These are phyloP conservation scores for Limanda limanda DNA, from an alignment of 2,113 vertebrate species.

Conservation along the genomic window DNA sequence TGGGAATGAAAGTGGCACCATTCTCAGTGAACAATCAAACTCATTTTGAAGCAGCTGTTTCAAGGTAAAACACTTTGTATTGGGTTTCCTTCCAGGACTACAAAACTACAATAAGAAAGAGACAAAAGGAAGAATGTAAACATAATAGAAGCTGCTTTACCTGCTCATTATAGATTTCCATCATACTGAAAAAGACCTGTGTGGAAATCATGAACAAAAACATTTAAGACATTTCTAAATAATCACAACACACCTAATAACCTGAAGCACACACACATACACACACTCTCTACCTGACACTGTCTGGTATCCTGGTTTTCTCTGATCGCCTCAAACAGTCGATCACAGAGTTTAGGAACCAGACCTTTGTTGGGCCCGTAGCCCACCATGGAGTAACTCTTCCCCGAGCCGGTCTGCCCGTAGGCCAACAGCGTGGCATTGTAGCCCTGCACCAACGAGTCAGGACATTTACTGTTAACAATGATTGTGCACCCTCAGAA, in stretches of 20 bases:
- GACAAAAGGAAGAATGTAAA: no score
- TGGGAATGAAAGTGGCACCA: no score
- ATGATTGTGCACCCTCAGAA: background rate
- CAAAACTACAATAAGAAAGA: no score
- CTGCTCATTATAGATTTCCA: constrained; percentile 93
- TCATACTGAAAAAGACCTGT: constrained; percentile 90
- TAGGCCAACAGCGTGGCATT: constrained; percentile 86
- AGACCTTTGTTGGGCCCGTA: constrained; percentile 87
- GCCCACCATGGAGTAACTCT: constrained; percentile 90
- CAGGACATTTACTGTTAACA: background rate
- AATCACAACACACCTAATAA: background rate
- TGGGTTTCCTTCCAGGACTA: no score
- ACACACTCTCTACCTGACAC: constrained; percentile 78
- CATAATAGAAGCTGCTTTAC: constrained; percentile 66
- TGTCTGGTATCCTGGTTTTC: constrained; percentile 80
- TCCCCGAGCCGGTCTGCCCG: constrained; percentile 87
- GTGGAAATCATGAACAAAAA: constrained; percentile 15
- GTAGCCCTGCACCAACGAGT: constrained; percentile 81
- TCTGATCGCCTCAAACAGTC: constrained; percentile 83
- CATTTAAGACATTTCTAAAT: background rate
- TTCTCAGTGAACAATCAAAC: no score
- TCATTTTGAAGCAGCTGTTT: no score
- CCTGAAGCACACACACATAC: background rate
- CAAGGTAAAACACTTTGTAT: no score
- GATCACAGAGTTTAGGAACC: constrained; percentile 84